A percentile compares a stretch with the other conserved stretches of the same genome.
These are phyloP conservation scores for Chionomys nivalis DNA, from an alignment of 2,113 vertebrate species.

Conservation along the genomic window DNA sequence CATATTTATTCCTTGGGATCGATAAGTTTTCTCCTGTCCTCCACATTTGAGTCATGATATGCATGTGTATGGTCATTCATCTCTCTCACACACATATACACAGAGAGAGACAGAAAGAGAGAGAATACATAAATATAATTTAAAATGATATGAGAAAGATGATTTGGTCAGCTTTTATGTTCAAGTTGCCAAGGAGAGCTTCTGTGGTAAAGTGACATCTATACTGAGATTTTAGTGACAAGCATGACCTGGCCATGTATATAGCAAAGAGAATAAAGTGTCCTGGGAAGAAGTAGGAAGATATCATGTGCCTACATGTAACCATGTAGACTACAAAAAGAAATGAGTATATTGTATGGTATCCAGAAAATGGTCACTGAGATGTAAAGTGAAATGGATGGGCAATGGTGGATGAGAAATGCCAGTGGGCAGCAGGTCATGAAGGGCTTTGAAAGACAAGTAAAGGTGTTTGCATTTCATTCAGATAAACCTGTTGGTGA, in stretches of 20 bases:
- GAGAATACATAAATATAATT: not conserved
- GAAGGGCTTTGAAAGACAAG: not conserved
- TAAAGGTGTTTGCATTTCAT: not conserved
- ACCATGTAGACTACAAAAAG: not conserved
- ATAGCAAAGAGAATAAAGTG: not conserved
- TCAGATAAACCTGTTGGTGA: not conserved
- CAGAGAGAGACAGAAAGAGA: not conserved
- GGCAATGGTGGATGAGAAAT: not conserved
- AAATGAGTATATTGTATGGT: not conserved
- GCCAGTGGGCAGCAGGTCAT: not conserved
- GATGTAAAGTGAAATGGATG: not conserved
- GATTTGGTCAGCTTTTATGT: not conserved
- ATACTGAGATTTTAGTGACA: conserved; percentile 12
- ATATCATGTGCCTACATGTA: no score
- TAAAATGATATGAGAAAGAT: not conserved
- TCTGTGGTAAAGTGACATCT: not conserved
- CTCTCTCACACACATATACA: not conserved
- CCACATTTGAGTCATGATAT: no score
- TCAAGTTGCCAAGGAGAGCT: not conserved
- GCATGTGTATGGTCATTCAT: not conserved
- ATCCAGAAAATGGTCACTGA: not conserved
- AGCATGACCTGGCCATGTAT: not conserved
- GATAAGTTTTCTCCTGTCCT: no score
- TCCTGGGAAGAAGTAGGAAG: not conserved
- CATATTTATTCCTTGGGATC: no score